These are phyloP conservation scores for Microctonus brassicae DNA, from an alignment of 2,888 invertebrate genomes.

Conservation along the genomic window DNA sequence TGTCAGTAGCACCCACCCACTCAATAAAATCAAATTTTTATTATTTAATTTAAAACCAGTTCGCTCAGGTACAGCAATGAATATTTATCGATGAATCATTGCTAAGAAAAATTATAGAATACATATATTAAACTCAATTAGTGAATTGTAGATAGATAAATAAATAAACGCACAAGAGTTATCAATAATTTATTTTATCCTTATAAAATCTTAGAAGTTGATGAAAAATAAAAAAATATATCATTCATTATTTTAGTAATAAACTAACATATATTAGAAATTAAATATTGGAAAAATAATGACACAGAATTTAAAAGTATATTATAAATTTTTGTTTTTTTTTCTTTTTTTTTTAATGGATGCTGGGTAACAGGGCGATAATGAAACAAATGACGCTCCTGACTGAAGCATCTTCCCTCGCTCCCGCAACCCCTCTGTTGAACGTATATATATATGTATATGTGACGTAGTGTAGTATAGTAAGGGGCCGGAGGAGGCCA, in stretches of 20 bases:
- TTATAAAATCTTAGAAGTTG: too few relatives aligned
- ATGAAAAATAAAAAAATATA: too few relatives aligned
- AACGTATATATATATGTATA: constrained; percentile 54
- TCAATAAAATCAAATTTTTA: neutral
- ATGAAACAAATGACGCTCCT: constrained; percentile 34
- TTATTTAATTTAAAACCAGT: neutral
- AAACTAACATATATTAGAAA: too few relatives aligned
- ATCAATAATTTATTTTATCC: too few relatives aligned
- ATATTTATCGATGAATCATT: neutral
- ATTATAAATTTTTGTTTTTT: neutral
- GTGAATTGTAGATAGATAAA: too few relatives aligned
- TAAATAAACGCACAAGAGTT: too few relatives aligned
- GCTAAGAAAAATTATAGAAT: too few relatives aligned
- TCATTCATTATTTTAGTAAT: too few relatives aligned
- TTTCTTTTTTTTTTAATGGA: neutral
- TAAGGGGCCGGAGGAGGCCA: constrained; percentile 43
- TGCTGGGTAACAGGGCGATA: neutral
- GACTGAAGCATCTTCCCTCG: constrained; percentile 48
- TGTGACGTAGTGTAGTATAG: constrained; percentile 65
- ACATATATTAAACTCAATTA: too few relatives aligned
- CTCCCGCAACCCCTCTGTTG: constrained; percentile 51
- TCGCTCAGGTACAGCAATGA: neutral
- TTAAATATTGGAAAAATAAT: too few relatives aligned
- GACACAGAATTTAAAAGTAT: too few relatives aligned
- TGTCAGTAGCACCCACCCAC: constrained; percentile 27